phyloP scores from a whole-genome alignment of 2,888 invertebrate species.

The Ophion ellenae region DNA sequence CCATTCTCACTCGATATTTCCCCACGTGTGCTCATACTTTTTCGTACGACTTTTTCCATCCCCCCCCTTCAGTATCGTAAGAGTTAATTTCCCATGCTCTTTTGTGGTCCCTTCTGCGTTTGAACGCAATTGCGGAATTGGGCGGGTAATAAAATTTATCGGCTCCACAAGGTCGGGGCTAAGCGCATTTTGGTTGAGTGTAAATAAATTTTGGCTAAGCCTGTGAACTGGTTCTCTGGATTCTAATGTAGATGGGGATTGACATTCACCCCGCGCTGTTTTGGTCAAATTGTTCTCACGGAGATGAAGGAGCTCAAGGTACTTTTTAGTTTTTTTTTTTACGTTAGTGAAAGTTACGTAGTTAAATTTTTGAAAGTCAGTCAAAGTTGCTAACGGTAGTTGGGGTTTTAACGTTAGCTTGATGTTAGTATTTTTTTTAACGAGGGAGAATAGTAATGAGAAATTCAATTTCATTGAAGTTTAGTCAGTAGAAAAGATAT shows the following conservation, averaged over 20 bases:
- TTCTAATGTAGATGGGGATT: neutral
- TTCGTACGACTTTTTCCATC: neutral
- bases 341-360: no score
- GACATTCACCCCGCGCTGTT: neutral
- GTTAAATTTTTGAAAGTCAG: no score
- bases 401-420: no score
- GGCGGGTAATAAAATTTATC: neutral
- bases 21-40: slow-evolving; percentile 1
- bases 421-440: neutral
- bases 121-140: neutral
- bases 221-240: neutral
- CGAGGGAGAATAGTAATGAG: neutral
- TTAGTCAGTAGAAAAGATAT: neutral
- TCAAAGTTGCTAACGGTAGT: no score
- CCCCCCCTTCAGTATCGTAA: neutral
- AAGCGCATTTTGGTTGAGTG: neutral
- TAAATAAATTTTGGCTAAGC: neutral
- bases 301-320: neutral
- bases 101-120: neutral
- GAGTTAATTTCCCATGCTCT: neutral
- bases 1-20: slow-evolving; percentile 25
- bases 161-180: neutral
- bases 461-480: neutral
- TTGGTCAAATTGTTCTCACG: neutral
- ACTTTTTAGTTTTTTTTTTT: no score